Base-by-base conservation (phyloP, 2,797 vertebrate species). In the Pipistrellus pipistrellus region DNA sequence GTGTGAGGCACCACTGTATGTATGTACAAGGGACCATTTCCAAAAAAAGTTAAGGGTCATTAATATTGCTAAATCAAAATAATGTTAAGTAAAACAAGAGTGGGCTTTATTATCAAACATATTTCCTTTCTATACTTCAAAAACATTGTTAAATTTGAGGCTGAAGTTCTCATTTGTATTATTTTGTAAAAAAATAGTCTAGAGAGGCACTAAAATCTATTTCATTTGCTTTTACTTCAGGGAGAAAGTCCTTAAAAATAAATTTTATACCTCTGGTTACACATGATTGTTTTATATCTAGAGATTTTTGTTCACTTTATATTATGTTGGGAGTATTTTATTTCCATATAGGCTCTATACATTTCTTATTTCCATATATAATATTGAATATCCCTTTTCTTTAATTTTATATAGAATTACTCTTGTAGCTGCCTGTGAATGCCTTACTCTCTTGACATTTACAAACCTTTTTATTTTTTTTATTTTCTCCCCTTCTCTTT, bases 1-100 rank as follows among this genome's bases (percentile, higher is more conserved):
- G n/a, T n/a, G n/a, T n/a, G n/a, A n/a, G n/a, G n/a, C n/a, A n/a
- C n/a, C n/a, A n/a, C n/a, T n/a, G n/a, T n/a, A 71, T 4, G 12
- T 0, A 76, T 7, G 6, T 59, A 77, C 12, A 96, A 14, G 51
- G 32, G 9, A 17, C 57, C 64, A 90, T 66, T 38, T 77, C 17
- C 35, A 96, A 41, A 18, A 48, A 94, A 96, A 95, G 0, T 62
- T 88, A 93, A 94, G 8, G 10, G 64, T 94, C 0, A 21, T 80
- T 95, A 95, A 6, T 57, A 77, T 0, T 87, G 20, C 5, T 23
- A 95, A 96, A 97, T 82, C 57, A 77, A 93, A 88, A 51, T 21
- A 17, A n/a, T 69, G 90, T 55, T 14, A 64, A 27, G 57, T 30
- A 72, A 72, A 13, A 44, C 41, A 72, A 93, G 48, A 64, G 66